Evolutionary conservation across 92 coral and sea anemone genomes (phyloP), one percentile per base, ranked within the genome.

Genomic region (Diadumene lineata): DNA sequence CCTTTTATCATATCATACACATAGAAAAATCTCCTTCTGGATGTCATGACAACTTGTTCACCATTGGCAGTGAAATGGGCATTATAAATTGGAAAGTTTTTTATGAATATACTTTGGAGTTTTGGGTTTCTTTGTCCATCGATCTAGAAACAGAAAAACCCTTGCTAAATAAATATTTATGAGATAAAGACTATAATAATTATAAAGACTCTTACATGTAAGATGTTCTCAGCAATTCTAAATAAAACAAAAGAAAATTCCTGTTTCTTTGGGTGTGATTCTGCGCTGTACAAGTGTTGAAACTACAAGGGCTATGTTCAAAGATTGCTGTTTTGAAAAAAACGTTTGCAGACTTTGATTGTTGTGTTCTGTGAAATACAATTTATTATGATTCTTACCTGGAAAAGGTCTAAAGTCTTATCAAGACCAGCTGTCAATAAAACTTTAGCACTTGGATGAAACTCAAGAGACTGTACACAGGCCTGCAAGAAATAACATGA

Each of bases 401-500:
- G 99, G 78, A 96, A 96, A 1, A 96, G 81, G 75, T 88, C 89
- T 76, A 96, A 56, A 4, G 93, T 96, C 68, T 92, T 96, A 68
- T 96, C 92, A 71, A 96, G 78, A 51, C 96, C 97, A 38, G 97
- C 94, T 17, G 97, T 87, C 19, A 96, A 89, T 19, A 92, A 69
- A 50, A 96, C 93, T 61, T 96, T 96, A 22, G 99, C 92, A 91
- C 89, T 86, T 43, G 99, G 99, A 63, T 96, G 99, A 73, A 96
- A 96, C 57, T 96, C 99, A 16, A 92, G 78, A 43, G 90, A 86
- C 43, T 84, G 88, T 19, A 96, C 55, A 22, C 86, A 60, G 24
- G 91, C 98, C 98, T 92, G 60, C 1, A 31, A 62, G 29, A 24
- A 30, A 15, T 62, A 21, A 11, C n/a, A n/a, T n/a, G n/a, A n/a